Base-by-base conservation (phyloP, 2,888 invertebrate species). In the Drosophila flavopinicola region DNA sequence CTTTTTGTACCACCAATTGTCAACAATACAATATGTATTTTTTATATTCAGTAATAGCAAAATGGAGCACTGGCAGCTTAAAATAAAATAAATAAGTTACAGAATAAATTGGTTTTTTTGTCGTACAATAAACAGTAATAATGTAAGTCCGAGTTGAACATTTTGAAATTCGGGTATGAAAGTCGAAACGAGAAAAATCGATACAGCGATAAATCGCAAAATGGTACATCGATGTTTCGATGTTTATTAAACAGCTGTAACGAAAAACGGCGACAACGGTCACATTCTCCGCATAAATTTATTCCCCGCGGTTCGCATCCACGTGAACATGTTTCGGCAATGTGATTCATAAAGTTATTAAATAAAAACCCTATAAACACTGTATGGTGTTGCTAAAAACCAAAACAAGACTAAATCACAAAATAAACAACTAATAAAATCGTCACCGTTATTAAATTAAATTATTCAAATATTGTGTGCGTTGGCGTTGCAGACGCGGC, bases 321-420 rank as follows among this genome's bases (percentile, higher is more conserved):
- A 84, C 83, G 83, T 84, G 88, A 87, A 87, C 86, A 79, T 37
- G 67, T 85, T 85, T 83, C 29, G 57, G 70, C 66, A 53, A 75
- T 87, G 87, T 85, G 84, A 65, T 63, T 74, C 53, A 66, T 66
- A 51, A 69, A 71, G 58, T 84, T 66, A 79, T 80, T 64, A 85
- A 52, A 66, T 64, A 86, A 57, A 73, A 87, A 44, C 39, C 25
- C 27, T 10, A 38, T 63, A 48, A 59, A 59, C 59, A 24, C 41
- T 11, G 42, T 49, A 25, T 51, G 42, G 41, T 45, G 49, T 30
- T 53, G 35, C 10, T 23, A 17, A 33, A 48, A 35, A 56, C 10
- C 27, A 29, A 41, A 48, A 20, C 29, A 33, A 39, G n/a, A 47
- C 38, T 29, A 32, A 15, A 41, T 10, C 9, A 27, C 1, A 32